Conservation (phyloP, 2,888 invertebrate genomes). For the Agrenia bidenticulata region DNA sequence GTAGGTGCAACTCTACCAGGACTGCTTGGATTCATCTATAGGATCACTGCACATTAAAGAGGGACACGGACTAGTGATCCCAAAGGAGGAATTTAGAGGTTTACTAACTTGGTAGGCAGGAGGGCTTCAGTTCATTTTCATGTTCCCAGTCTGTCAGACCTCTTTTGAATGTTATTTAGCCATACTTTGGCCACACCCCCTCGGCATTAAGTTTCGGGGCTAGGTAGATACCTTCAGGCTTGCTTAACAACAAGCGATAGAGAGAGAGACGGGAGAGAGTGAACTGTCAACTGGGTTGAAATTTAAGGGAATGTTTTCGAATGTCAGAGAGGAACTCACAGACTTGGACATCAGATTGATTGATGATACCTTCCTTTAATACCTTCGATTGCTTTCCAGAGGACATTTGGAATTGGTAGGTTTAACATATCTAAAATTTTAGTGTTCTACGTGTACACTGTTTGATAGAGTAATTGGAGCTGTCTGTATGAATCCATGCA, state of each 20-base stretch:
- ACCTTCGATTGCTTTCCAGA: not conserved
- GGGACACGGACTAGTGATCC: not conserved
- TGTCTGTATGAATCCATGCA: too few relatives aligned
- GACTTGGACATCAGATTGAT: slow-evolving; percentile 27
- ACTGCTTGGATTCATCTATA: too few relatives aligned
- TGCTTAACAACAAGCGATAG: too few relatives aligned
- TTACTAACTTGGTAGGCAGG: too few relatives aligned
- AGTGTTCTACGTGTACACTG: too few relatives aligned
- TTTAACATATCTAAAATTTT: too few relatives aligned
- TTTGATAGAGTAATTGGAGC: too few relatives aligned
- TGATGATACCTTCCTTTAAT: slow-evolving; percentile 25
- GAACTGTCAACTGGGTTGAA: slow-evolving; percentile 19
- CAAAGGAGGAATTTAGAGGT: not conserved
- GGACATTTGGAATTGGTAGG: too few relatives aligned
- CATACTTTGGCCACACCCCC: too few relatives aligned
- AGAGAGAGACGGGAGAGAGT: slow-evolving; percentile 18
- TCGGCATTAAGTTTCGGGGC: slow-evolving; percentile 23
- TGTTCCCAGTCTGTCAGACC: not conserved
- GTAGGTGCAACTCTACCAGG: too few relatives aligned
- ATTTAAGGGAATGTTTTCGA: slow-evolving; percentile 1
- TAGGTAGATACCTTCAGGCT: too few relatives aligned
- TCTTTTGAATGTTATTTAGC: slow-evolving; percentile 25
- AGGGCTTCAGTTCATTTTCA: not conserved
- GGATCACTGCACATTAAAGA: slow-evolving; percentile 1
- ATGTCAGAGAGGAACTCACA: slow-evolving; percentile 24